These are phyloP conservation scores for Asteroscopus sphinx DNA, from an alignment of 2,888 invertebrate species.

Conservation along the genomic window DNA sequence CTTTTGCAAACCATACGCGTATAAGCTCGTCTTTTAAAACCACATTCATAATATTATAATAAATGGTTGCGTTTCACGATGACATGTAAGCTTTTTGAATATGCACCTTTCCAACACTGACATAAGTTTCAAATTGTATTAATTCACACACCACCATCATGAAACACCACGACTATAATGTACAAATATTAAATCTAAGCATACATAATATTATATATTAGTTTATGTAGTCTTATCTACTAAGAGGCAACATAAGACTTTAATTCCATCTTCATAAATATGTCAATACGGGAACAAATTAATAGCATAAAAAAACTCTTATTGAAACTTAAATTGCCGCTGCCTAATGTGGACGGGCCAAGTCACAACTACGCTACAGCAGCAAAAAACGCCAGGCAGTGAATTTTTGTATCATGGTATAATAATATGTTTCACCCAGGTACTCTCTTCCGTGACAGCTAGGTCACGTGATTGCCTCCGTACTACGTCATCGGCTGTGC, in stretches of 20 bases:
- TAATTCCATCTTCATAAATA: conserved; percentile 1
- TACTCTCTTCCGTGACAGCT: too few species aligned
- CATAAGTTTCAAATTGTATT: conserved; percentile 20
- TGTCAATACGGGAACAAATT: conserved; percentile 4
- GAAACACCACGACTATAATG: conserved; percentile 12
- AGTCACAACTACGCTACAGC: too few species aligned
- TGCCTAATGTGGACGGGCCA: too few species aligned
- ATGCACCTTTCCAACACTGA: neutral
- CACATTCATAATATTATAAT: neutral
- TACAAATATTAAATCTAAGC: conserved; percentile 25
- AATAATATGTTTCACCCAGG: too few species aligned
- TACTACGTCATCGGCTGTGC: too few species aligned
- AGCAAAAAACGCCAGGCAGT: too few species aligned
- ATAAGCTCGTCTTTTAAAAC: conserved; percentile 9
- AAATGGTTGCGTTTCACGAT: conserved; percentile 13
- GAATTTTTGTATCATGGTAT: too few species aligned
- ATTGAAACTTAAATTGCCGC: conserved; percentile 5
- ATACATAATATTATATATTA: neutral
- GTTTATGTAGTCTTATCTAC: conserved; percentile 10
- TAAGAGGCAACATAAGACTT: conserved; percentile 24
- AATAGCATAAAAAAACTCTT: neutral
- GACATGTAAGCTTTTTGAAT: neutral
- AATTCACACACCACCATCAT: neutral
- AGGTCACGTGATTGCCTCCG: too few species aligned
- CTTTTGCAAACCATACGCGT: conserved; percentile 32